Base-by-base conservation (phyloP, 2,797 vertebrate genomes). In the Clarias fuscus region DNA sequence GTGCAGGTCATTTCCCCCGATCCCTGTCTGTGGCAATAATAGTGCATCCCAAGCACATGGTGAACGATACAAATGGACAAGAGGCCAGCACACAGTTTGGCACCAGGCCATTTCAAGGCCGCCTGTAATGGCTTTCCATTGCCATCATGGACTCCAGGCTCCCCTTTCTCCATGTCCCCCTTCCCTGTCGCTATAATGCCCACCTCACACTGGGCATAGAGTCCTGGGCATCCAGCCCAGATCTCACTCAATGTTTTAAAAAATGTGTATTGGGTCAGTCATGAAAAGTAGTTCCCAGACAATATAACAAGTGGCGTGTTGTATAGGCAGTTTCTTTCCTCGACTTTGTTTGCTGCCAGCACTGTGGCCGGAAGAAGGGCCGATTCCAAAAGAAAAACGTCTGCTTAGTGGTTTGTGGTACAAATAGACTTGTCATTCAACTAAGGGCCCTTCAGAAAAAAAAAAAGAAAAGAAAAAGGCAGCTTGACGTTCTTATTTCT, bases 391-490 rank as follows among this genome's bases (percentile, higher is more conserved):
- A 48, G 83, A 85, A 87, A 80, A 77, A 27, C 18, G 65, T 24
- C 59, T 70, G 27, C 86, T 58, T 85, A 87, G 88, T 83, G 90
- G 92, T 89, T 85, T 90, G 89, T 87, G 90, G 91, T 90, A 43
- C 48, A 14, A 88, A 84, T 77, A 43, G 53, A 22, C 82, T 86
- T 22, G 20, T 83, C 76, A 30, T 77, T 72, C 77, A 79, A 86
- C 83, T 24, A 56, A 85, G 72, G 33, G n/a, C 61, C 84, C 43
- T 68, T 88, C 59, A 89, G 85, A 81, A 91, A 88, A 87, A 24
- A 65, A 56, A 37, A 64, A 65, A 56, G 24, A 64, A 80, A 53
- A 68, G 22, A 37, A 20, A 22, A 61, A 24, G 7, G 22, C 7
- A 24, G 48, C 76, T 78, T 86, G 87, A 80, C 33, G 82, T 78